Evolutionary conservation across 2,888 invertebrate species (phyloP), one percentile per base, ranked within the genome.

Genomic region (Patella caerulea): DNA sequence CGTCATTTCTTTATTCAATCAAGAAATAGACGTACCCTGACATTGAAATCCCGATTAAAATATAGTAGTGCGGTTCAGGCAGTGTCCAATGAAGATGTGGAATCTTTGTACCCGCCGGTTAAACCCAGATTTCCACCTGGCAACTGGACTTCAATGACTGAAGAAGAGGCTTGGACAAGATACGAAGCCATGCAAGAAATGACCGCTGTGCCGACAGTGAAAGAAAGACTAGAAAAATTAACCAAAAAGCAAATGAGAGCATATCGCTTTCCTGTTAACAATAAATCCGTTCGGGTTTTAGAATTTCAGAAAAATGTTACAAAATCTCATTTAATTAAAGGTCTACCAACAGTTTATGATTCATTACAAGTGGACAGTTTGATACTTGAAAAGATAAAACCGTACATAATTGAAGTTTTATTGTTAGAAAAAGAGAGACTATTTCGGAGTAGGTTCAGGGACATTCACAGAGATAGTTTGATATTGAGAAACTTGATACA

Each of bases 221-320:
- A 84, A 75, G 83, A 86, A 59, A 85, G 88, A 45, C 75, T 89
- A 7, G 80, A 88, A 14, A 70, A 76, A n/a, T 69, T 88, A 7
- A 83, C 73, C 52, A 53, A 73, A 55, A 76, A 14, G 54, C 75
- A 53, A 74, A 77, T 19, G 75, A 74, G 56, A 24, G 5, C 72
- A 71, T 11, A 54, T 78, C 53, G 59, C 19, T 12, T 54, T 78
- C 72, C 72, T 34, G 53, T 77, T 74, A 7, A 55, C 45, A 24
- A 82, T 77, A 52, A 24, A 45, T 52, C 78, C 54, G 81, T 87
- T 71, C 73, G 72, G 55, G 77, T 94, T 72, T 91, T 96, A 89
- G 93, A 94, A 0, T 92, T 95, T 76, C 93, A 94, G 56, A 95
- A 96, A 87, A 94, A 95, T 89, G 94, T 95, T 76, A 97, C 97